These are phyloP conservation scores for Syrista parreyssii DNA, from an alignment of 2,888 invertebrate species.

Conservation along the genomic window DNA sequence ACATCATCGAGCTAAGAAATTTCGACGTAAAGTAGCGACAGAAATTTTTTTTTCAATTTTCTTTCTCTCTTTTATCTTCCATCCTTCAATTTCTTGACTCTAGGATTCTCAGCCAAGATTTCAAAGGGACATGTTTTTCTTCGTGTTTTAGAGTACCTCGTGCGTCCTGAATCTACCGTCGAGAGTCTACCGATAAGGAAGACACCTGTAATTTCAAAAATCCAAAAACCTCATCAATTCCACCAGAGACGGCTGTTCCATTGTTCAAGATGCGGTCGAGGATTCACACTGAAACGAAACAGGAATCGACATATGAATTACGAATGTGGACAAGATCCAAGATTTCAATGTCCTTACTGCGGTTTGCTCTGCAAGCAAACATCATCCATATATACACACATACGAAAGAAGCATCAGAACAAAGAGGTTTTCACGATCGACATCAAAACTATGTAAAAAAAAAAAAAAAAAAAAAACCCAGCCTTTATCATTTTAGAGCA, in stretches of 20 bases:
- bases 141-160: conserved; percentile 39
- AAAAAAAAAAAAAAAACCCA: no score
- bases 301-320: conserved; percentile 55
- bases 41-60: no score
- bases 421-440: conserved; percentile 6
- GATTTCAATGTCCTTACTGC: conserved; percentile 58
- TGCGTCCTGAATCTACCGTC: conserved; percentile 15
- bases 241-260: background rate
- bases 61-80: no score
- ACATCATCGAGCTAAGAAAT: background rate
- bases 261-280: conserved; percentile 56
- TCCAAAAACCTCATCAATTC: no score
- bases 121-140: conserved; percentile 30
- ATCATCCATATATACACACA: conserved; percentile 48
- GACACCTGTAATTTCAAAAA: no score
- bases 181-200: no score
- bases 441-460: conserved; percentile 35
- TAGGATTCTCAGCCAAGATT: no score
- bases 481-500: background rate
- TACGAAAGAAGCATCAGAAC: conserved; percentile 15
- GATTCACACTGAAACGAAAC: conserved; percentile 51
- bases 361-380: conserved; percentile 49
- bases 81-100: no score
- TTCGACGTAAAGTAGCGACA: background rate
- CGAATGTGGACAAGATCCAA: conserved; percentile 55